Evolutionary conservation across 1,140 invertebrate genomes (phyloP), one percentile per base, ranked within the genome.

Genomic region (Bombyx mandarina): DNA sequence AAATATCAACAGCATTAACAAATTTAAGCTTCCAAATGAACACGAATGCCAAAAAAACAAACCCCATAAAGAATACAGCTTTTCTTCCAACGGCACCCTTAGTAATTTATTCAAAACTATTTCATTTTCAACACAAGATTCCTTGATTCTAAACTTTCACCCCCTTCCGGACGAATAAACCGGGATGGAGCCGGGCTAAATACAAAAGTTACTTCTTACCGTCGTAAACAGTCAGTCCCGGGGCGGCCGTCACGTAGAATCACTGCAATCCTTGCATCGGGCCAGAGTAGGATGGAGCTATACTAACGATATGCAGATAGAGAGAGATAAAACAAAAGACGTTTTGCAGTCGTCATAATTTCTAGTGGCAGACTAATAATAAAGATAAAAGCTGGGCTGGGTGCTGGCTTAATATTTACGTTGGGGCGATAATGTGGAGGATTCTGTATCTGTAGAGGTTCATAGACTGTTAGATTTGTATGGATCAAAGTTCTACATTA

Each of bases 321-420:
- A n/a, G 71, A 70, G 45, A 45, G 64, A 48, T 69, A 63, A 12
- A 50, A 50, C 12, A 26, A 55, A 47, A 66, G 64, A 68, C 66
- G 69, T 68, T 72, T 77, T 80, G 79, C 79, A 82, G 79, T 82
- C 74, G 77, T 82, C 79, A 82, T 82, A 82, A 82, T 77, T 82
- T 82, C 66, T 69, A 67, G 64, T 65, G 62, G 72, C 71, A 77
- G 77, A 78, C 74, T 79, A 77, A 81, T 78, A 81, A 78, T 78
- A 81, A 73, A 81, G 78, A 80, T 78, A 80, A 78, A 76, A 35
- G 26, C 26, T 35, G 4, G 26, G 26, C 26, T 35, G 4, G 26
- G 26, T 35, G 26, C 26, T 35, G 26, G 26, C 4, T 35, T 35
- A 0, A 35, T 35, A 35, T 35, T 35, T 35, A 35, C 26, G 26